phyloP scores from a whole-genome alignment of 2,797 vertebrate genomes.

The Intellagama lesueurii region DNA sequence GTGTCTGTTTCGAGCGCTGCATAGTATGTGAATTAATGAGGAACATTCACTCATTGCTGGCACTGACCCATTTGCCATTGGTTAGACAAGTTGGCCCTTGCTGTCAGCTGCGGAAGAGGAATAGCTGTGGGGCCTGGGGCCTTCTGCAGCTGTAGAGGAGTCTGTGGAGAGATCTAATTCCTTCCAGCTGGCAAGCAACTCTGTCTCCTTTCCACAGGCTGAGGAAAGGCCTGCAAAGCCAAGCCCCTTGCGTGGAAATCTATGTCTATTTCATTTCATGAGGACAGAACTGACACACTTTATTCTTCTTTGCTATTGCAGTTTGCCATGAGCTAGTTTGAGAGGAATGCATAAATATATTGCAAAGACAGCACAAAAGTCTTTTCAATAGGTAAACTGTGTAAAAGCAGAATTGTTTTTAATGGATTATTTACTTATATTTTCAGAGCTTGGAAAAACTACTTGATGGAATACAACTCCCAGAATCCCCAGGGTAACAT shows the following conservation, averaged over 20 bases:
- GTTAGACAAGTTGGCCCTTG: slow-evolving; percentile 52
- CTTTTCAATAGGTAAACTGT: slow-evolving; percentile 53
- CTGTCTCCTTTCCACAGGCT: slow-evolving; percentile 50
- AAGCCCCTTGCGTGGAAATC: slow-evolving; percentile 28
- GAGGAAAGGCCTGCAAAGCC: slow-evolving; percentile 45
- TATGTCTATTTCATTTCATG: slow-evolving; percentile 42
- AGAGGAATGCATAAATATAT: slow-evolving; percentile 34
- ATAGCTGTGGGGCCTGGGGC: slow-evolving; percentile 44
- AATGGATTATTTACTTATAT: background rate
- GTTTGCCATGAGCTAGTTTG: slow-evolving; percentile 31
- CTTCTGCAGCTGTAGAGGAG: slow-evolving; percentile 41
- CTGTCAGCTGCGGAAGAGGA: slow-evolving; percentile 42
- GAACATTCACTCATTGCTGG: slow-evolving; percentile 40
- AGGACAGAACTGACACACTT: slow-evolving; percentile 37
- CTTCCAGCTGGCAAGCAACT: slow-evolving; percentile 53
- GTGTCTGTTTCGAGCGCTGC: slow-evolving; percentile 34
- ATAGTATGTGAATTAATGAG: background rate
- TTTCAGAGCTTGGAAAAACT: too few relatives aligned
- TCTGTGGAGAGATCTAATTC: slow-evolving; percentile 52
- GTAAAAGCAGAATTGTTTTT: accelerated
- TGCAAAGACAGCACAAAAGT: slow-evolving; percentile 50
- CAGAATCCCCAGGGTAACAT: too few relatives aligned
- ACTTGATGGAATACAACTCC: too few relatives aligned
- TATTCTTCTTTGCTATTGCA: slow-evolving; percentile 18
- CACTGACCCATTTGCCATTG: slow-evolving; percentile 18